Evolutionary conservation across 2,888 invertebrate genomes (phyloP), one percentile per base, ranked within the genome.

Genomic region (Drosophila pseudotalamancana): DNA sequence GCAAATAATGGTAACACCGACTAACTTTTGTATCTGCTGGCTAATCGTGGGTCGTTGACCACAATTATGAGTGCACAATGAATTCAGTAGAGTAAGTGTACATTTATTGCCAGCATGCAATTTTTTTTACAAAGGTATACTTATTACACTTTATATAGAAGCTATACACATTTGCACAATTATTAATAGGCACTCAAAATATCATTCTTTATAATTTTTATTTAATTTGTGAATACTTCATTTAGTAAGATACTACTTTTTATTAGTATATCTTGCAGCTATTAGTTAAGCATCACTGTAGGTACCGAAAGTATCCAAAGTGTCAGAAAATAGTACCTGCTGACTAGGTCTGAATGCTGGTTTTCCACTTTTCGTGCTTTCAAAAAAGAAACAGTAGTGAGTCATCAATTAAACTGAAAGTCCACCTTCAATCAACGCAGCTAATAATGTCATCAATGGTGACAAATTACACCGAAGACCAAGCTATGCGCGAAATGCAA

Each of bases 381-480:
- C n/a, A n/a, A n/a, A n/a, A n/a, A n/a, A n/a, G n/a, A n/a, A n/a
- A n/a, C n/a, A n/a, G n/a, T n/a, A 32, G 12, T 19, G 18, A 66
- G 51, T 43, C 27, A 34, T 45, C 32, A 50, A 46, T 8, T 16
- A 6, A 49, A 42, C 8, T 21, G n/a, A 29, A n/a, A 12, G 0
- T 11, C 39, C 29, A 25, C 14, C 19, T 59, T 50, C 19, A 37
- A 32, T 39, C 11, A 51, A 23, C 40, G 34, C 21, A 25, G 29
- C 27, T 76, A 79, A 83, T 76, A 73, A 79, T 71, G 79, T 76
- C 57, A 80, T 80, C 65, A 72, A 50, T 40, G 53, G 45, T 59
- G 79, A 57, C 71, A 66, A 69, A 71, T 72, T 79, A 64, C 75
- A 37, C 6, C 21, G 42, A 31, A 57, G 59, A 53, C 27, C 55